Base-by-base conservation (phyloP, 2,888 invertebrate genomes). In the Willowsia nigromaculata region DNA sequence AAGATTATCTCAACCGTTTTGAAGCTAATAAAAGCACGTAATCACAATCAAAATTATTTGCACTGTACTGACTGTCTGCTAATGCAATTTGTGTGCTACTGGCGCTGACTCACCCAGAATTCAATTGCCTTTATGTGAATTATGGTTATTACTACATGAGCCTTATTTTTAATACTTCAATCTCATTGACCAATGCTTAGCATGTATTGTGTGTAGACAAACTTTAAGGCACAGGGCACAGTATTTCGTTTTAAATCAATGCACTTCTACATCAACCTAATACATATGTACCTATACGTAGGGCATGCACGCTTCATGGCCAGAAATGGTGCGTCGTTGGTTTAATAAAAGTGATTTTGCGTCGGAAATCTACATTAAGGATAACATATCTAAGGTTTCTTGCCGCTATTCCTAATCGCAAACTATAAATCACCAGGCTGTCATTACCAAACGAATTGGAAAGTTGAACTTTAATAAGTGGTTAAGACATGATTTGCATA, bases 1-100 rank as follows among this genome's bases (percentile, higher is more conserved):
- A 71, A 56, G 40, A 81, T 80, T 87, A 87, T 87, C 81, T 87
- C 86, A 71, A 81, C 86, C 80, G 71, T 87, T 87, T 87, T 80
- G 78, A 43, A 86, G 37, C 78, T 80, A 80, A 80, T 80, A 80
- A 80, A 80, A 56, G 56, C 78, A 80, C 78, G 56, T 85, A 85
- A 53, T 83, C 83, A 83, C 43, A 85, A 85, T 76, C 85, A 59
- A 84, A 74, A 74, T 71, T 33, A 33, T 68, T 68, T 83, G 30
- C 62, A 27, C 30, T 27, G 37, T 25, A 7, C 18, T 81, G 18
- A 50, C 40, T 40, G 40, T 74, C 37, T 9, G 37, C 9, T 37
- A 37, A 37, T 6, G 9, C 37, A 9, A 4, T 6, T 37, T 37
- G 37, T 37, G 13, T 59, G 25, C 56, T 59, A 5, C 62, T 62